A percentile compares a stretch with the other conserved stretches of the same genome.
Conservation (phyloP, 35 echinoderm and acorn worm genomes). For the Holothuria glaberrima region DNA sequence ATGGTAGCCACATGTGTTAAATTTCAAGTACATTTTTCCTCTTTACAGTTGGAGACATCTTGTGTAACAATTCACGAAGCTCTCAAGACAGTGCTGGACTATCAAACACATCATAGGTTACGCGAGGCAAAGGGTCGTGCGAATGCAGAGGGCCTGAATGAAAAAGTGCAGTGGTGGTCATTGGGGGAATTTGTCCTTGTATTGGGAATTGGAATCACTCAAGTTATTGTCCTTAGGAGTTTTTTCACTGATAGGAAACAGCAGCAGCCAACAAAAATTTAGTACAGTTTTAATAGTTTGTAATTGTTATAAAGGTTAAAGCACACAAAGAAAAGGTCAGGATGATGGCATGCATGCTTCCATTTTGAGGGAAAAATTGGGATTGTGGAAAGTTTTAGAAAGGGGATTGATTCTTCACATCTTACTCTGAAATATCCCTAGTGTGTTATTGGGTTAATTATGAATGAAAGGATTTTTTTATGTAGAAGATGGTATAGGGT, state of each 20-base stretch:
- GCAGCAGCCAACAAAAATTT: conserved; percentile 44
- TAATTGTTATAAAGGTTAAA: too few species aligned
- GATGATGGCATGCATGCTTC: not conserved
- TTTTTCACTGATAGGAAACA: conserved; percentile 96
- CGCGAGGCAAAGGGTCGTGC: conserved; percentile 80
- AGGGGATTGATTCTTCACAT: too few species aligned
- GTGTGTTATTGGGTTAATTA: too few species aligned
- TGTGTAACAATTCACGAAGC: conserved; percentile 94
- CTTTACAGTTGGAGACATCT: conserved; percentile 88
- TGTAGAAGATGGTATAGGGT: too few species aligned
- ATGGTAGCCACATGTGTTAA: not conserved
- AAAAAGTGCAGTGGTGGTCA: conserved; percentile 93
- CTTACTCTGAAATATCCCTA: too few species aligned
- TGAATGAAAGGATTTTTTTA: too few species aligned
- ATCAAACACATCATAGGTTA: conserved; percentile 95
- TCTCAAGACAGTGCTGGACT: conserved; percentile 82
- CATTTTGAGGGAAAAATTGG: not conserved
- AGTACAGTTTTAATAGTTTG: not conserved
- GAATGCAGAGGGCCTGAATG: conserved; percentile 78
- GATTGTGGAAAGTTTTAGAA: too few species aligned
- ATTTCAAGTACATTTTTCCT: not conserved
- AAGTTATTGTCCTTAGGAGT: conserved; percentile 95
- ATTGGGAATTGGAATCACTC: conserved; percentile 76
- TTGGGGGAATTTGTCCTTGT: conserved; percentile 85
- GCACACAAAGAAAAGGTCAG: too few species aligned